Base-by-base conservation (phyloP, 1,140 invertebrate genomes). In the Listronotus bonariensis region DNA sequence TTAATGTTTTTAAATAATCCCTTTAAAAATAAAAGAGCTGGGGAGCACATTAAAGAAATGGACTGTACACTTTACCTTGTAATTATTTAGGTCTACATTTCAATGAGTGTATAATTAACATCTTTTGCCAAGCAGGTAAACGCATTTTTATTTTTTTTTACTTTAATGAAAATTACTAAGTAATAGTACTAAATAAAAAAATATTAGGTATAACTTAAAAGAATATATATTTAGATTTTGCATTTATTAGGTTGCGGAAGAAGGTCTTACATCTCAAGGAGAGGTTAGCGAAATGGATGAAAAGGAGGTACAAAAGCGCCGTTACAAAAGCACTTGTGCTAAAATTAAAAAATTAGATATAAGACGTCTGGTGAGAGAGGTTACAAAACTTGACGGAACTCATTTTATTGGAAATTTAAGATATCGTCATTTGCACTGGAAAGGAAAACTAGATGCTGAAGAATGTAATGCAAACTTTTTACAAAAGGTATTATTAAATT, bases 381-480 rank as follows among this genome's bases (percentile, higher is more conserved):
- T 87, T 17, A 83, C 86, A 9, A 85, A 86, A 51, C 73, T 87
- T 51, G 83, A 84, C 56, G 86, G 86, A 14, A 83, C 85, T 3
- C 81, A 83, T 49, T 81, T 86, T 49, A 78, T 87, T 63, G 87
- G 86, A 40, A 87, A 86, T 72, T 80, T 85, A 14, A 80, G 86
- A 51, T 88, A 85, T 78, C 80, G 85, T 57, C 89, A 91, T 78
- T 83, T 86, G 67, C 88, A 91, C 74, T 89, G 88, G 86, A 87
- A 88, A 72, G 86, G 87, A 57, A 76, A 76, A 31, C 73, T 71
- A 26, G 86, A 87, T 34, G 83, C 87, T 40, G 87, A 88, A 74
- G 84, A 86, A 56, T 91, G 89, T 79, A 90, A 90, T 75, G 88
- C 88, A 77, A 78, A 86, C 51, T 90, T 90, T 78, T 81, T 90